phyloP scores from a whole-genome alignment of 2,113 vertebrate species.

The Corythornis vintsioides region DNA sequence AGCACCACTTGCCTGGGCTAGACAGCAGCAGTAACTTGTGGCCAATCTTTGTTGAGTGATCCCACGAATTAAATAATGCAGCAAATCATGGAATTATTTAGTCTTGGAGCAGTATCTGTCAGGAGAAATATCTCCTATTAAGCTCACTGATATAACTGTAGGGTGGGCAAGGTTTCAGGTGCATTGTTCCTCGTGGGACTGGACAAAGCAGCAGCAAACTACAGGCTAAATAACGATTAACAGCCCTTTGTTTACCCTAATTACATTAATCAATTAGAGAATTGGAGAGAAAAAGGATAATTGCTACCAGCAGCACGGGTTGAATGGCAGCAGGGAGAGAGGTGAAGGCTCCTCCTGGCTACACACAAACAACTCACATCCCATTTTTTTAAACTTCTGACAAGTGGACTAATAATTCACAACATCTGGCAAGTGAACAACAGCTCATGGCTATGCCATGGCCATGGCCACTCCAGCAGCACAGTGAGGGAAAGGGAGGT shows the following conservation, averaged over 20 bases:
- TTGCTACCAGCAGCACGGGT: background rate
- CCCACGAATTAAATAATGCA: background rate
- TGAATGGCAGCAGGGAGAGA: background rate
- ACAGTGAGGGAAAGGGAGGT: background rate
- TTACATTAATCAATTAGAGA: constrained; percentile 36
- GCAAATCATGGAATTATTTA: background rate
- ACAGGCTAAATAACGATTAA: constrained; percentile 2
- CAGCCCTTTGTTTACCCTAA: constrained; percentile 31
- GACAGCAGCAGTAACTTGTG: background rate
- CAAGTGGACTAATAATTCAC: constrained; percentile 21
- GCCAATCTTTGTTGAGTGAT: background rate
- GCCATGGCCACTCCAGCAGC: background rate
- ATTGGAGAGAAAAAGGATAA: constrained; percentile 36
- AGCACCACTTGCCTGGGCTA: background rate
- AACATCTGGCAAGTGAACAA: constrained; percentile 3
- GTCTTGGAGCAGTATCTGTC: background rate
- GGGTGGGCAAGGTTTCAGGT: background rate
- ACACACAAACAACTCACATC: background rate
- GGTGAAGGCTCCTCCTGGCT: constrained; percentile 29
- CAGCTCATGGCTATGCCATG: background rate
- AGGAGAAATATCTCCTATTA: background rate
- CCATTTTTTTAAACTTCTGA: background rate
- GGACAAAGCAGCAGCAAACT: background rate
- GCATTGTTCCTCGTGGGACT: background rate
- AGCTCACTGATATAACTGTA: background rate